A percentile compares a stretch with the other conserved stretches of the same genome.
These are phyloP conservation scores for Girardia tigrina DNA, from an alignment of 2,888 invertebrate species.

Conservation along the genomic window DNA sequence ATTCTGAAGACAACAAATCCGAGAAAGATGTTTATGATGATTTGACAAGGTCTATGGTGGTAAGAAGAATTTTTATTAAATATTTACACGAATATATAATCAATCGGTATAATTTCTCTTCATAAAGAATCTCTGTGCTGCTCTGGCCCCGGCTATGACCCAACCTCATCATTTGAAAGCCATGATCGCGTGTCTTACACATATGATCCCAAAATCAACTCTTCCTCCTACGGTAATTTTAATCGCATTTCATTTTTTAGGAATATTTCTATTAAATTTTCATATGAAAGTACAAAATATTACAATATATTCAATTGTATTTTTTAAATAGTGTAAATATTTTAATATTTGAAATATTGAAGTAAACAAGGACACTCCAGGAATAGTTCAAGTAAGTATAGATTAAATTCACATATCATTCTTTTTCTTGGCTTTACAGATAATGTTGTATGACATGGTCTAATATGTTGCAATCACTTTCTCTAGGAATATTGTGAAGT, in stretches of 20 bases:
- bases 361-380: too few species aligned
- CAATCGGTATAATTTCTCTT: neutral
- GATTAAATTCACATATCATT: too few species aligned
- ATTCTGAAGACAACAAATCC: conserved; percentile 1
- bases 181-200: conserved; percentile 44
- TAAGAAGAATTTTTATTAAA: neutral
- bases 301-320: too few species aligned
- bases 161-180: conserved; percentile 47
- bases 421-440: too few species aligned
- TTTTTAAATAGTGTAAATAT: too few species aligned
- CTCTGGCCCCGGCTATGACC: conserved; percentile 44
- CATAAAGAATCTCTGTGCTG: conserved; percentile 33
- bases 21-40: conserved; percentile 26
- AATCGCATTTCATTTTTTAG: neutral
- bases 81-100: neutral
- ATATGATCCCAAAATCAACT: conserved; percentile 45
- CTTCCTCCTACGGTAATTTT: conserved; percentile 40
- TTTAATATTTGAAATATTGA: too few species aligned
- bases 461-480: too few species aligned
- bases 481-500: too few species aligned
- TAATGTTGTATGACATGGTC: too few species aligned
- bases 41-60: conserved; percentile 28
- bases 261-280: neutral
- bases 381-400: too few species aligned
- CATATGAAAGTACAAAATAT: too few species aligned